Percentiles rank a stretch among this genome's conserved stretches.
Evolutionary conservation across 2,113 vertebrate species (phyloP).

Genomic region (Pollachius pollachius): DNA sequence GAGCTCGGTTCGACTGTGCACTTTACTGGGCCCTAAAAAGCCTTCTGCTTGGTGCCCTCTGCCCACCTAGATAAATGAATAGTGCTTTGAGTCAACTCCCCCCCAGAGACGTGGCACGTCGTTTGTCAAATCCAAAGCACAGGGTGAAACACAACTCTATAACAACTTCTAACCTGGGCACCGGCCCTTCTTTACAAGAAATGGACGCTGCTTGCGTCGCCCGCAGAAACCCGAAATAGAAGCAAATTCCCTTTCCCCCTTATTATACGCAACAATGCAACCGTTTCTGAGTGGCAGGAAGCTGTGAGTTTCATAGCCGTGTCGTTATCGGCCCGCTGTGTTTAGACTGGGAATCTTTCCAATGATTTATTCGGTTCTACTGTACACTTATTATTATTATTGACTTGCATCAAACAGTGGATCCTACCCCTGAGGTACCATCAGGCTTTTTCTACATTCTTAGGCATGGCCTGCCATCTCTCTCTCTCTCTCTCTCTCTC

Average conservation of each 20-base stretch:
- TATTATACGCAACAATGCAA: slow-evolving; percentile 21
- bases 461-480: too few relatives aligned
- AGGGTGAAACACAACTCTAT: neutral
- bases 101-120: too few relatives aligned
- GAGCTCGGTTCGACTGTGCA: too few relatives aligned
- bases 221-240: slow-evolving; percentile 29
- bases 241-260: neutral
- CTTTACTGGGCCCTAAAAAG: too few relatives aligned
- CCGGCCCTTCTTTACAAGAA: neutral
- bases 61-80: too few relatives aligned
- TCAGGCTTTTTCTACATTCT: too few relatives aligned
- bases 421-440: too few relatives aligned
- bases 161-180: too few relatives aligned
- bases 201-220: neutral
- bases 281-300: slow-evolving; percentile 38
- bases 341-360: slow-evolving; percentile 19
- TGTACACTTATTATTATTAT: neutral
- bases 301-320: slow-evolving; percentile 51
- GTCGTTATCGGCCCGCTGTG: slow-evolving; percentile 33
- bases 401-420: too few relatives aligned
- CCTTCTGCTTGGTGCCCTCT: too few relatives aligned
- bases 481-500: too few relatives aligned
- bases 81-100: too few relatives aligned
- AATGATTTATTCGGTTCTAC: slow-evolving; percentile 25
- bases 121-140: neutral